Percentiles rank a stretch among this genome's conserved stretches.
These are phyloP conservation scores for Mormoops blainvillei DNA, from an alignment of 2,113 vertebrate genomes.

Conservation along the genomic window DNA sequence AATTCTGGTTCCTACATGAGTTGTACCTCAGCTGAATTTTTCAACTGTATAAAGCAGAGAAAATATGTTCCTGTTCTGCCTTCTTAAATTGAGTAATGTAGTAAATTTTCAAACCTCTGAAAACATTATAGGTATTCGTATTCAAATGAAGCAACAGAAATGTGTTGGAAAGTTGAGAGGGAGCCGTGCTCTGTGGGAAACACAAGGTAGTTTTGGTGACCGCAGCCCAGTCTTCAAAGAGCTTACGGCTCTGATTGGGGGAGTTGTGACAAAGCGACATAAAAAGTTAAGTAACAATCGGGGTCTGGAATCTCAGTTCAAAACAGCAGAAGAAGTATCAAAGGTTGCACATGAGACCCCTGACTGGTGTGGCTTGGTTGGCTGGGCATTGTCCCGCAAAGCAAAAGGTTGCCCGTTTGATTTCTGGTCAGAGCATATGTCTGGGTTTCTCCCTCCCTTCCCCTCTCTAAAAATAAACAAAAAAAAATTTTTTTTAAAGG, in stretches of 20 bases:
- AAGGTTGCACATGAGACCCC: no score
- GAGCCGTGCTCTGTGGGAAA: not conserved
- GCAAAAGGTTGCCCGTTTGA: no score
- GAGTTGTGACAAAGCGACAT: not conserved
- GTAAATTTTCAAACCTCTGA: not conserved
- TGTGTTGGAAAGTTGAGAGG: not conserved
- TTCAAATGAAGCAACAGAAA: not conserved
- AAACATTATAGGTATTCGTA: not conserved
- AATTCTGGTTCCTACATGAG: not conserved
- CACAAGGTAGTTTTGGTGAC: not conserved
- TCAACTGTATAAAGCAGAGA: conserved; percentile 3
- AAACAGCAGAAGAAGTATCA: not conserved
- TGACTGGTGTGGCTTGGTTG: no score
- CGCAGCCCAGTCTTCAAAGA: not conserved
- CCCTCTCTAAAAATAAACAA: no score
- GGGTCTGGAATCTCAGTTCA: not conserved
- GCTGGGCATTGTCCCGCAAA: no score
- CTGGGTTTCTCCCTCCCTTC: no score
- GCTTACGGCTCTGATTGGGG: not conserved
- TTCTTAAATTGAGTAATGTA: not conserved
- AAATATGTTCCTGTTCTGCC: not conserved
- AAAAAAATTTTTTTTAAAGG: no score
- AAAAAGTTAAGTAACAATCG: not conserved
- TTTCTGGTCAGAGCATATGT: no score
- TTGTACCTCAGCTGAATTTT: conserved; percentile 6